Evolutionary conservation across 2,888 invertebrate species (phyloP).

Genomic region (Drosophila trichaetosa): DNA sequence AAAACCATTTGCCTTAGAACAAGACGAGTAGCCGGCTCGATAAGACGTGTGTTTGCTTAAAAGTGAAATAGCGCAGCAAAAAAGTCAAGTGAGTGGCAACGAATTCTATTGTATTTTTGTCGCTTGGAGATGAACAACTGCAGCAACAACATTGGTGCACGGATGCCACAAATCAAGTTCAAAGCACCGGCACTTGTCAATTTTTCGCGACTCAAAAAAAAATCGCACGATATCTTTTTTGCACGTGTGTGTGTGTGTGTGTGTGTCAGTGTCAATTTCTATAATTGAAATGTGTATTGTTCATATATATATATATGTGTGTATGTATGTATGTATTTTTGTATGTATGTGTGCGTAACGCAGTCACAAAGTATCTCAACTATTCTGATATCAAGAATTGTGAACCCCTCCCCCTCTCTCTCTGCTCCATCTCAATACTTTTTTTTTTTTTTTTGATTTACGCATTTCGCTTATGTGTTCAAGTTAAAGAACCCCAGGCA

Average conservation of each 20-base stretch:
- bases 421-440: not conserved
- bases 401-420: not conserved
- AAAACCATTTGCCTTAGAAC: constrained; percentile 37
- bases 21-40: constrained; percentile 49
- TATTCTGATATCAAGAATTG: constrained; percentile 19
- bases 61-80: constrained; percentile 28
- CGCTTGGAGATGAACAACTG: constrained; percentile 27
- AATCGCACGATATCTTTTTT: constrained; percentile 48
- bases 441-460: constrained; percentile 35
- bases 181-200: constrained; percentile 56
- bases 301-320: constrained; percentile 25
- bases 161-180: constrained; percentile 73
- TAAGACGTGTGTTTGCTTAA: constrained; percentile 37
- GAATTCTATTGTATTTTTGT: constrained; percentile 56
- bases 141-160: constrained; percentile 28
- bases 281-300: constrained; percentile 47
- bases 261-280: constrained; percentile 42
- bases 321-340: constrained; percentile 10
- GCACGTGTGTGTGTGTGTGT: constrained; percentile 18
- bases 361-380: constrained; percentile 4
- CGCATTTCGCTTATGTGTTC: constrained; percentile 11
- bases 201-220: constrained; percentile 35
- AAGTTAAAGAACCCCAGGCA: constrained; percentile 6
- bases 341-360: constrained; percentile 1
- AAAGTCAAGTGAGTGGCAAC: constrained; percentile 52